Evolutionary conservation across 2,113 vertebrate genomes (phyloP), one percentile per base, ranked within the genome.

Genomic region (Phalacrocorax aristotelis): DNA sequence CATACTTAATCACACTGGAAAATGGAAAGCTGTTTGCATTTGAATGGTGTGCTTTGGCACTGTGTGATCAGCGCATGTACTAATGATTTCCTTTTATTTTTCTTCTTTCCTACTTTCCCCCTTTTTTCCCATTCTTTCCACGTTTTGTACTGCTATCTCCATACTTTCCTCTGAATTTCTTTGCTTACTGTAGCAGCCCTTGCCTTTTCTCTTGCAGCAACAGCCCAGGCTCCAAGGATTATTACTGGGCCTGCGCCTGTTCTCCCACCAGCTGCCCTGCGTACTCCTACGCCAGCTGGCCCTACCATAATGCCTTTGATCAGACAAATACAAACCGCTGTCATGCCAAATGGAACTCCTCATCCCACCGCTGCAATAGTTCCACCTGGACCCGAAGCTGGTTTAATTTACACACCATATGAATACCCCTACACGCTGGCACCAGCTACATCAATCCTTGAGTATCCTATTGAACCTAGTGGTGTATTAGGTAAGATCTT

Each of bases 231-330:
- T 69, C 99, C 99, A 71, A 98, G 99, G 98, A 99, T 99, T 94
- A 99, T 99, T 91, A 99, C 99, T n/a, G 99, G 99, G 98, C 99
- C 99, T 60, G 98, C 99, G 87, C 99, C 98, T 74, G 99, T 99
- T 95, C 99, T 99, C 98, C 99, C 99, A 42, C 98, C 98, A 94
- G 97, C 98, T 90, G 97, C 98, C 96, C 97, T 99, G 98, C 98
- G 99, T 92, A 99, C 99, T 75, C 99, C 99, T 60, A 98, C 99
- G 95, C 99, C 99, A 55, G 98, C 98, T 97, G 99, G 99, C 92
- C 99, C 99, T 95, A 99, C 99, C 98, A 97, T 99, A 98, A 99
- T 99, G 99, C 99, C 99, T 98, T 99, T 99, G 99, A 99, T 99
- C 97, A 99, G 99, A 98, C 99, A 99, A 98, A 99, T 99, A 98